Conservation (phyloP, 2,888 invertebrate species). For the Drosophila subquinaria region DNA sequence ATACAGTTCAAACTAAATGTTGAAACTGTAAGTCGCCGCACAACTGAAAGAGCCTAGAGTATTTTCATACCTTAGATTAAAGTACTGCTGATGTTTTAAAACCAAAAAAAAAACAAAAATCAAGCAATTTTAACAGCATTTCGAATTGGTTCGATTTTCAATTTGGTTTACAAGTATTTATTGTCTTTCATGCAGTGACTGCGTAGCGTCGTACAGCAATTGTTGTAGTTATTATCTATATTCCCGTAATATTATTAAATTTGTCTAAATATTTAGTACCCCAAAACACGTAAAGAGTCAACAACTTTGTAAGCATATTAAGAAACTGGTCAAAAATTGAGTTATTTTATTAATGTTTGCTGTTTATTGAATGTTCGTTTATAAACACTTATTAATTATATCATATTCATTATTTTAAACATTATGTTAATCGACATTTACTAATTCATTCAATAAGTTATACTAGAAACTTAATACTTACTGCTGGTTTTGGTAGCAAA, state of each 20-base stretch:
- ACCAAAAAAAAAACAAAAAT: constrained; percentile 15
- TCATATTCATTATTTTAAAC: constrained; percentile 17
- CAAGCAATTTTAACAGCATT: constrained; percentile 71
- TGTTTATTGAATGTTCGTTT: constrained; percentile 41
- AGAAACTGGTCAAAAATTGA: constrained; percentile 38
- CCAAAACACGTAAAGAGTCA: constrained; percentile 28
- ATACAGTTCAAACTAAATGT: constrained; percentile 83
- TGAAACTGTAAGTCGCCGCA: constrained; percentile 80
- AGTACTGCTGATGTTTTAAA: constrained; percentile 32
- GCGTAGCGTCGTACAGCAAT: constrained; percentile 71
- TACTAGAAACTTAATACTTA: constrained; percentile 49
- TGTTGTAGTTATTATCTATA: constrained; percentile 49
- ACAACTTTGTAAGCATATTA: constrained; percentile 47
- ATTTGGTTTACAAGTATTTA: constrained; percentile 39
- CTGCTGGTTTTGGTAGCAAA: constrained; percentile 85
- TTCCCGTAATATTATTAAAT: constrained; percentile 70
- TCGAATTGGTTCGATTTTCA: constrained; percentile 18
- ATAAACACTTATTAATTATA: constrained; percentile 10
- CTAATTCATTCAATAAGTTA: constrained; percentile 31
- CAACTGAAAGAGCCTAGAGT: constrained; percentile 35
- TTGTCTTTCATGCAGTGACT: constrained; percentile 67
- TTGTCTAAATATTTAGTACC: constrained; percentile 69
- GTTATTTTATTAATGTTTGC: constrained; percentile 30
- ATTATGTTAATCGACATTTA: constrained; percentile 24
- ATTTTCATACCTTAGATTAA: constrained; percentile 18